phyloP scores from a whole-genome alignment of 2,797 vertebrate genomes.

The Bovichtus diacanthus region DNA sequence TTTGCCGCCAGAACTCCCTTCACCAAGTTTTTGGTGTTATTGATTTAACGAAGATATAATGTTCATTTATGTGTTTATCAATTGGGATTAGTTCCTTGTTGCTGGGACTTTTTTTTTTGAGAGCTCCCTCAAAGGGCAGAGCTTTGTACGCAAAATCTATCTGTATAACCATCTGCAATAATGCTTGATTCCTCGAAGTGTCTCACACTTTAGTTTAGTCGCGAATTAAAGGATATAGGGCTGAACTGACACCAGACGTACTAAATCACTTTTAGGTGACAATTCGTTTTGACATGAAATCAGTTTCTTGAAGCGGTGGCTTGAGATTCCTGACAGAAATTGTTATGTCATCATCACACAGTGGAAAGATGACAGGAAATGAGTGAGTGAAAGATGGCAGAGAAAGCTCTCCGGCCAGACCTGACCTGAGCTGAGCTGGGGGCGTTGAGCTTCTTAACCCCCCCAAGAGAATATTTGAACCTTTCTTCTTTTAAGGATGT shows the following conservation, averaged over 20 bases:
- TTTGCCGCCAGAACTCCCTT: conserved; percentile 8
- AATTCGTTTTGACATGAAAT: conserved; percentile 1
- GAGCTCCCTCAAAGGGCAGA: neutral
- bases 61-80: conserved; percentile 8
- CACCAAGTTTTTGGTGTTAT: neutral
- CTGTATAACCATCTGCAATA: conserved; percentile 18
- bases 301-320: neutral
- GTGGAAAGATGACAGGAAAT: neutral
- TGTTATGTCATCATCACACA: neutral
- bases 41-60: conserved; percentile 15
- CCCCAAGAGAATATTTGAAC: neutral
- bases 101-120: neutral
- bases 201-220: conserved; percentile 7
- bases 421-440: neutral
- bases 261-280: conserved; percentile 16
- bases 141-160: neutral
- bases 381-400: neutral
- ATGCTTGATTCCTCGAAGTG: neutral
- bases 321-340: conserved; percentile 1
- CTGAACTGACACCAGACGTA: conserved; percentile 15
- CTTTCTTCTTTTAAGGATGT: neutral
- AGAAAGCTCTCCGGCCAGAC: neutral
- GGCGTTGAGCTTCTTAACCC: neutral
- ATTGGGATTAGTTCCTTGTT: neutral
- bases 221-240: conserved; percentile 4